Percentiles rank a stretch among this genome's conserved stretches.
Evolutionary conservation across 2,797 vertebrate genomes (phyloP).

Genomic region (Astyanax mexicanus): DNA sequence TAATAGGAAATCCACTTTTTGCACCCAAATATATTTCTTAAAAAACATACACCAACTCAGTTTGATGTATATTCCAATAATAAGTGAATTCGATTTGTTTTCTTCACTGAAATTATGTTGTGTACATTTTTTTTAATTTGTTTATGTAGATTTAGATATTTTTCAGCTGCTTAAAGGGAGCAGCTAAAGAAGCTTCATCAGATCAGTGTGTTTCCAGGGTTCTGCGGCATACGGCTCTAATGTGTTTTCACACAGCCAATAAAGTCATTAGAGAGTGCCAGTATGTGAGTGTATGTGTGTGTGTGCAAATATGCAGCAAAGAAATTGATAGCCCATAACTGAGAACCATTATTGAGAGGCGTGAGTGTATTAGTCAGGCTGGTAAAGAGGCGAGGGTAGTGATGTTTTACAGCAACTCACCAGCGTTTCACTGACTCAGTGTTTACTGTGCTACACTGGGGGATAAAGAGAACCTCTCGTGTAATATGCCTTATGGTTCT

Average conservation of each 20-base stretch:
- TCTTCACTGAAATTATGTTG: too few species aligned
- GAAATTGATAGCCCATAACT: not conserved
- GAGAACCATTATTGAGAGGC: conserved; percentile 17
- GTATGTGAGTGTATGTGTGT: conserved; percentile 1
- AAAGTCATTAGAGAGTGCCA: conserved; percentile 26
- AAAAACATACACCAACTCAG: too few species aligned
- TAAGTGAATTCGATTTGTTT: too few species aligned
- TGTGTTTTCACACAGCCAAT: conserved; percentile 22
- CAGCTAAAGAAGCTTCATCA: too few species aligned
- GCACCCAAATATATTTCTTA: too few species aligned
- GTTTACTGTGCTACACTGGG: not conserved
- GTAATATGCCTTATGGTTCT: not conserved
- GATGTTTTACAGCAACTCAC: not conserved
- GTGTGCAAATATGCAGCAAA: conserved; percentile 14
- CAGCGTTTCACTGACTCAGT: not conserved
- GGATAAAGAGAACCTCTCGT: not conserved
- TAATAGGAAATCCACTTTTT: too few species aligned
- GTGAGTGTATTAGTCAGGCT: not conserved
- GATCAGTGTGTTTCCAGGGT: not conserved
- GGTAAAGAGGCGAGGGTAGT: too few species aligned
- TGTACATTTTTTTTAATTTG: too few species aligned
- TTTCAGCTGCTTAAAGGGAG: too few species aligned
- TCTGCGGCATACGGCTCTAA: conserved; percentile 18
- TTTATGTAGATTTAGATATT: too few species aligned
- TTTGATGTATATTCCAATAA: too few species aligned